Base-by-base conservation (phyloP, 30 jellyfish, hydroid and myxozoan genomes). In the Catostylus mosaicus region DNA sequence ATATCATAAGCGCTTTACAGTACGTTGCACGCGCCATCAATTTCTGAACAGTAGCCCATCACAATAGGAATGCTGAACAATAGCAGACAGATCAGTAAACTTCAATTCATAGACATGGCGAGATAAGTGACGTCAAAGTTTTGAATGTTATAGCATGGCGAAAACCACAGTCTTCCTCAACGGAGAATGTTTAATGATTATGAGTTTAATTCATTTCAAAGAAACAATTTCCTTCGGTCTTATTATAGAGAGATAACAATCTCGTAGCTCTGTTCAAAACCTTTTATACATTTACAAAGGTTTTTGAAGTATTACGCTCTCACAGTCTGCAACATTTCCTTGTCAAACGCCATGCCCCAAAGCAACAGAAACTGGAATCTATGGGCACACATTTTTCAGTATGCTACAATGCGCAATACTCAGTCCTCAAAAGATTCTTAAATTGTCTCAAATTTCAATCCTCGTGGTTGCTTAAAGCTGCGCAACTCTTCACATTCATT, bases 151-250 rank as follows among this genome's bases (percentile, higher is more conserved):
- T 43, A 16, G 16, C 56, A 8, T 43, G 16, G 16, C n/a, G 16
- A 6, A 6, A 43, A 24, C 71, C 71, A 23, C 71, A 59, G 71
- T 59, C 71, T 59, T 26, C 26, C 16, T 26, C n/a, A 24, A 59
- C 71, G 24, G 20, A 59, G 71, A 18, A 59, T n/a, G 6, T 59
- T 37, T 59, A 23, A 59, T 24, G 71, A 59, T 59, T 18, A 59
- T 59, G 10, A 59, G n/a, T 59, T 16, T 4, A n/a, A 22, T 18
- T 59, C 36, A 59, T 59, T 36, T 24, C 71, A 59, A 22, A 59
- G 38, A 59, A 59, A 6, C 38, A 0, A 59, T 59, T 59, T 59
- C 71, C 71, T 59, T 59, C 71, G 71, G 71, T 27, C 24, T 26
- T 27, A 19, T 23, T 59, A 26, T 59, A 7, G 2, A 16, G 38